A percentile compares a stretch with the other conserved stretches of the same genome.
phyloP scores from a whole-genome alignment of 64 coral and sea anemone species.

The Stichodactyla mertensii region DNA sequence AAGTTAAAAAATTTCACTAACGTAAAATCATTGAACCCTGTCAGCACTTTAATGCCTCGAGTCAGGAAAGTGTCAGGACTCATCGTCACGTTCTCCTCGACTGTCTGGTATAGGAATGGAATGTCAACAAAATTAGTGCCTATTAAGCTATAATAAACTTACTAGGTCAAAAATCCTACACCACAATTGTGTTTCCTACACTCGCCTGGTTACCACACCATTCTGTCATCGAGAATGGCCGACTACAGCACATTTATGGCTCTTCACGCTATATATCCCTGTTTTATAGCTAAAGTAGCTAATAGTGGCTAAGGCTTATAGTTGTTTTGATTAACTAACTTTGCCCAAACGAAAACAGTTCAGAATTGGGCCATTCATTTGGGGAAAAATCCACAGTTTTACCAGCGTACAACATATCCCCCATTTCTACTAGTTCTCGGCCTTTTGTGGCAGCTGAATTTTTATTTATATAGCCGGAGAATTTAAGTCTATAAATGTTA shows the following conservation, averaged over 20 bases:
- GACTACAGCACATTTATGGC: not conserved
- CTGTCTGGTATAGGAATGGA: not conserved
- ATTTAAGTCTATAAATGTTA: too few species aligned
- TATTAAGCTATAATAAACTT: not conserved
- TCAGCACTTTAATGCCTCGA: not conserved
- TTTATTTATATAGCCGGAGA: too few species aligned
- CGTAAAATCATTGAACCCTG: conserved; percentile 1
- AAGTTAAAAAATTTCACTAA: not conserved
- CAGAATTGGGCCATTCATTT: too few species aligned
- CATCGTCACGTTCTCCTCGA: not conserved
- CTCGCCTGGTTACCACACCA: not conserved
- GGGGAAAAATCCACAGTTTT: too few species aligned
- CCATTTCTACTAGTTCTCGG: too few species aligned
- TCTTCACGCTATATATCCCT: too few species aligned
- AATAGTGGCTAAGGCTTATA: too few species aligned
- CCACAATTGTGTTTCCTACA: not conserved
- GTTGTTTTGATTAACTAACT: too few species aligned
- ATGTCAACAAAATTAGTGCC: not conserved
- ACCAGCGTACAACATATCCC: too few species aligned
- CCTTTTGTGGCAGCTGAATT: too few species aligned
- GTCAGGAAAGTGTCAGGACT: not conserved
- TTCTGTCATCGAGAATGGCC: not conserved
- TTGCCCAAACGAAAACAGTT: too few species aligned
- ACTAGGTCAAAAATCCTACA: not conserved
- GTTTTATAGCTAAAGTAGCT: too few species aligned